These are phyloP conservation scores for Psix sp. DNA, from an alignment of 1,140 invertebrate species.

Conservation along the genomic window DNA sequence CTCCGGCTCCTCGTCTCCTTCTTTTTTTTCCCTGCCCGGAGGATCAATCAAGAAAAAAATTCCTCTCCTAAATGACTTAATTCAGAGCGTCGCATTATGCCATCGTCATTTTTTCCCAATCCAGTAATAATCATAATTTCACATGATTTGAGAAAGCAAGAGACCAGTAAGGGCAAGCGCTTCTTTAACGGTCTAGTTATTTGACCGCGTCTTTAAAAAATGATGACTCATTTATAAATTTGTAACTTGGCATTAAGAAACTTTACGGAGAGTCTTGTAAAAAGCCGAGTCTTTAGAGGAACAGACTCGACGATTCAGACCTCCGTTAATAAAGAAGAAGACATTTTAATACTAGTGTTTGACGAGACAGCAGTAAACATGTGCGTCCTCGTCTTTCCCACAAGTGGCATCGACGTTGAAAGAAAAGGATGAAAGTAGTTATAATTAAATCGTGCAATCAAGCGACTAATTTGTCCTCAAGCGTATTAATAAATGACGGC, in stretches of 20 bases:
- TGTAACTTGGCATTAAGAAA: conserved; percentile 49
- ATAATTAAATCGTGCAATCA: conserved; percentile 76
- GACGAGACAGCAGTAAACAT: conserved; percentile 65
- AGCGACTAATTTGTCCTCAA: conserved; percentile 75
- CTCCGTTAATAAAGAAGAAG: conserved; percentile 74
- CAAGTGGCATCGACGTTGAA: conserved; percentile 39
- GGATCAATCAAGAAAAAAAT: conserved; percentile 59
- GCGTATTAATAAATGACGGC: conserved; percentile 74
- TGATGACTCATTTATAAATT: conserved; percentile 63
- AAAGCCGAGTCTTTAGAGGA: conserved; percentile 52
- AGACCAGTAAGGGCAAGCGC: conserved; percentile 4
- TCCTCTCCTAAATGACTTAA: conserved; percentile 55
- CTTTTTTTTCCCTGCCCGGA: conserved; percentile 22
- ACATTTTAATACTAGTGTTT: conserved; percentile 71
- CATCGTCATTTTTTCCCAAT: conserved; percentile 33
- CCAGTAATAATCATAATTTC: conserved; percentile 54
- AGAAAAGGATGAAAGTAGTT: conserved; percentile 63
- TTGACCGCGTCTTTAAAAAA: conserved; percentile 22
- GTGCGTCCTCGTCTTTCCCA: conserved; percentile 24
- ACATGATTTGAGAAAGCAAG: conserved; percentile 31
- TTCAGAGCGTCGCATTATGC: conserved; percentile 35
- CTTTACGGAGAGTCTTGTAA: conserved; percentile 45
- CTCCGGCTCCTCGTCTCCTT: conserved; percentile 17
- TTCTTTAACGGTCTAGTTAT: conserved; percentile 32
- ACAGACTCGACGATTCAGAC: conserved; percentile 26